Evolutionary conservation across 2,113 vertebrate species (phyloP), one percentile per base, ranked within the genome.

Genomic region (Phaethornis superciliosus): DNA sequence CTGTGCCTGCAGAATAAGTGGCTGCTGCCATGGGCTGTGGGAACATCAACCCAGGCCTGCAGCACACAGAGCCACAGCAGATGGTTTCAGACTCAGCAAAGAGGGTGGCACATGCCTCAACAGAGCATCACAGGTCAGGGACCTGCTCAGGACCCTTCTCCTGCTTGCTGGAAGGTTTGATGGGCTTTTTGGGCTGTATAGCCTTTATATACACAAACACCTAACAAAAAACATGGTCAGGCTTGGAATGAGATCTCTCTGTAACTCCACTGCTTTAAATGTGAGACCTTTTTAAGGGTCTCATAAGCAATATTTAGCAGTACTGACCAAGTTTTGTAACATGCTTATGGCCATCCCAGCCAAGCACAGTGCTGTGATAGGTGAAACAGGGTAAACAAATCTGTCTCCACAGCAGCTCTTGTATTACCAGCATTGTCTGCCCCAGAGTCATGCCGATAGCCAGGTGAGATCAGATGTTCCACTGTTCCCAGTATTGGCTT

Each of bases 361-460:
- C n/a, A 27, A 52, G 55, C 33, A 40, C 1, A 0, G 17, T 10
- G 24, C 54, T 37, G 68, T 90, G 18, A 49, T 0, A 8, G 4
- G 22, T 18, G 51, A 28, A 5, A 64, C 5, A 76, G 24, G 67
- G 22, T 2, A 76, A 42, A 63, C 9, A 69, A 33, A 85, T 18
- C n/a, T 60, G 9, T 59, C 76, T 76, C 58, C 47, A 56, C 35
- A 37, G 30, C 10, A 21, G 23, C 27, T 69, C 37, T 49, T 12
- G 6, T 5, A 9, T 28, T 8, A 11, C 37, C 37, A 32, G 20
- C 80, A 19, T 0, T 0, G 6, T 27, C 16, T 26, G 60, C 12
- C n/a, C n/a, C 15, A n/a, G 0, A 5, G 28, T 4, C 51, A 1
- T 18, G 18, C n/a, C 5, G 0, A 35, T 4, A 33, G 7, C 28